A percentile compares a stretch with the other conserved stretches of the same genome.
These are phyloP conservation scores for Dorcus parallelipipedus DNA, from an alignment of 2,888 invertebrate species.

Conservation along the genomic window DNA sequence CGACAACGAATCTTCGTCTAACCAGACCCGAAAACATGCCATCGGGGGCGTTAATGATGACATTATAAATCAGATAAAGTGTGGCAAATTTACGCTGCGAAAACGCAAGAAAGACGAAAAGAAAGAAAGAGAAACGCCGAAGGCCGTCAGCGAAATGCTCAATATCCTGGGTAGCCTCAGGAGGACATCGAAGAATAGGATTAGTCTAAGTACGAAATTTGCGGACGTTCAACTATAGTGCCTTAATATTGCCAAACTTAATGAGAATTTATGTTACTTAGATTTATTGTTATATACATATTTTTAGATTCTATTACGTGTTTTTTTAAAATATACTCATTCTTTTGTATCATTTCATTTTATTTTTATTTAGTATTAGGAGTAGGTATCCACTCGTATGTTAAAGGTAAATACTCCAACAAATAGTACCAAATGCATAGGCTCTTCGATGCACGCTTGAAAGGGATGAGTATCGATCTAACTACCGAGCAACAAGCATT, in stretches of 20 bases:
- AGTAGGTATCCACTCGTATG: too few species aligned
- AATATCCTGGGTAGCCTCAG: constrained; percentile 64
- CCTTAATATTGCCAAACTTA: neutral
- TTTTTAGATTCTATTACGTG: too few species aligned
- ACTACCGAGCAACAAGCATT: too few species aligned
- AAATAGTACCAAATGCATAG: too few species aligned
- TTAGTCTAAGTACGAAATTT: constrained; percentile 32
- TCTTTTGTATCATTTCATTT: too few species aligned
- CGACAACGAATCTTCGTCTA: neutral
- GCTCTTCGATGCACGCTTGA: too few species aligned
- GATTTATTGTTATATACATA: too few species aligned
- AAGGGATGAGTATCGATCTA: too few species aligned
- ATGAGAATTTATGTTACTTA: too few species aligned
- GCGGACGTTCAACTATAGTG: constrained; percentile 30
- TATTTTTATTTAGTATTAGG: too few species aligned
- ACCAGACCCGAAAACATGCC: constrained; percentile 7
- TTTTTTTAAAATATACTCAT: too few species aligned
- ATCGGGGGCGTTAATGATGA: constrained; percentile 64
- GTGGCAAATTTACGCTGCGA: constrained; percentile 68
- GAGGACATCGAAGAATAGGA: constrained; percentile 51
- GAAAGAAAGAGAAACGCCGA: constrained; percentile 59
- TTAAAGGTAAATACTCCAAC: too few species aligned
- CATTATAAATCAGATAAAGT: constrained; percentile 73
- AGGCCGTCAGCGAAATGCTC: constrained; percentile 64
- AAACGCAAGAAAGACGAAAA: constrained; percentile 61